phyloP scores from a whole-genome alignment of 2,888 invertebrate genomes.

The Protonemura montana region DNA sequence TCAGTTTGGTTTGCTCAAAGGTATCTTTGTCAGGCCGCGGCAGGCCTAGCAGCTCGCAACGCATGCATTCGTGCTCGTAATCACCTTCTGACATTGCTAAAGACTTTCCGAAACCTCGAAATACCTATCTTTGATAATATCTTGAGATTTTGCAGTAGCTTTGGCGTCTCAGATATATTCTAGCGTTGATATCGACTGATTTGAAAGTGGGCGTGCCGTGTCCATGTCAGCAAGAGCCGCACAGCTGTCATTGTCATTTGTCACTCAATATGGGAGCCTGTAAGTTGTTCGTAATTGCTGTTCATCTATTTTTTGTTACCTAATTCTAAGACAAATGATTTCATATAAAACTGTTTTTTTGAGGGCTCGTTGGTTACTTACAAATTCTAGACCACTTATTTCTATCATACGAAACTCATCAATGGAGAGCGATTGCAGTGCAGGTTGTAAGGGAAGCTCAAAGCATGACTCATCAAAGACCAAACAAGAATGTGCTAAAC shows the following conservation, averaged over 20 bases:
- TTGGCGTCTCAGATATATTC: background rate
- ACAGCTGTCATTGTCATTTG: conserved; percentile 31
- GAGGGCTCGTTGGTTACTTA: background rate
- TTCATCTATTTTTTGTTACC: background rate
- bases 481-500: background rate
- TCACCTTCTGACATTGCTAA: conserved; percentile 68
- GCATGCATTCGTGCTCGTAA: conserved; percentile 79
- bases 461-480: conserved; percentile 3
- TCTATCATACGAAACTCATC: background rate
- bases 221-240: background rate
- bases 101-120: background rate
- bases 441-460: background rate
- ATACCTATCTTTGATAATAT: background rate
- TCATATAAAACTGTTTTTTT: background rate
- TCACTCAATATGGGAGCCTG: conserved; percentile 23
- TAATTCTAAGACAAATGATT: background rate
- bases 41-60: conserved; percentile 79
- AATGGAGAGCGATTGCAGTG: background rate
- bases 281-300: background rate
- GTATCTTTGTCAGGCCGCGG: conserved; percentile 70
- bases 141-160: background rate
- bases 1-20: conserved; percentile 32
- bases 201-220: conserved; percentile 1
- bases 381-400: background rate
- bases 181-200: background rate